Base-by-base conservation (phyloP, 1,140 invertebrate species). In the Brachionus paranguensis region DNA sequence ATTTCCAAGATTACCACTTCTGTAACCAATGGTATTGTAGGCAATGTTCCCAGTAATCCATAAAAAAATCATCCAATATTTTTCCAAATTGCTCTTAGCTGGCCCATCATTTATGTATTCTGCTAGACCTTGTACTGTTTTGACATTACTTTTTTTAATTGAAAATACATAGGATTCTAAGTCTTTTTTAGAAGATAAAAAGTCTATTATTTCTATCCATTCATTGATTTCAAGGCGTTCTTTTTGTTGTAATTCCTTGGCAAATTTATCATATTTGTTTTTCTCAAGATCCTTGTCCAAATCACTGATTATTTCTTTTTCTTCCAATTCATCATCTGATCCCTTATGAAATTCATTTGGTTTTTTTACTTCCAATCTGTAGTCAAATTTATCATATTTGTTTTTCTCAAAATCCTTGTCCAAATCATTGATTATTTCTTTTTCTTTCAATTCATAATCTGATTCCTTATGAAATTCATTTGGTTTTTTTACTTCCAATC, bases 1-100 rank as follows among this genome's bases (percentile, higher is more conserved):
- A 17, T 72, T 20, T 5, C 68, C 68, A 41, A 72, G 37, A 72
- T 72, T 41, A 14, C 68, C 68, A 41, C 29, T 41, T 12, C n/a
- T 20, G 8, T n/a, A 72, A 41, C 68, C 68, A 41, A 29, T 45
- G 14, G 29, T 72, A 41, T 72, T 72, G 68, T 72, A 72, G 1
- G 33, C 14, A 72, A 72, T 72, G n/a, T 72, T 72, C 33, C 45
- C 68, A 72, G 68, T 41, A 17, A 72, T 72, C 68, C 68, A 72
- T n/a, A 37, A 33, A 17, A 72, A 72, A 17, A 72, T 41, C 37
- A 72, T 41, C 68, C 68, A 72, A 41, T 72, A 72, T 37, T 20
- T 41, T 72, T 72, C 68, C 8, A 72, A 29, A 10, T 45, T 7
- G 20, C 12, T 72, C 29, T 20, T 41, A 6, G 29, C 68, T 12